Evolutionary conservation across 2,797 vertebrate genomes (phyloP).

Genomic region (Danio tinwini): DNA sequence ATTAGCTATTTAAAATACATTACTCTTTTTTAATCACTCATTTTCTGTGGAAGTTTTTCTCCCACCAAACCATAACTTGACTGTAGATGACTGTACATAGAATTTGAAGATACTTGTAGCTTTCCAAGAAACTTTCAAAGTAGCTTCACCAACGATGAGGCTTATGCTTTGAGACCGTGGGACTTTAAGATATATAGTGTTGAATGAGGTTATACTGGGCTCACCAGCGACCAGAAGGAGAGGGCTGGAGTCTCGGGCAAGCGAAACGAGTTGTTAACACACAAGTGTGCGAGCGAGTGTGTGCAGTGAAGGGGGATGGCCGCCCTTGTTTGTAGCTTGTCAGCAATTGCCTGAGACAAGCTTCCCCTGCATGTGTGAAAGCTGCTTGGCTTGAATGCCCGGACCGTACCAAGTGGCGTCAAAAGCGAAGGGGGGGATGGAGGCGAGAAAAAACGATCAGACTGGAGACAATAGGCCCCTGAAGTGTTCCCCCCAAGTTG

Average conservation of each 20-base stretch:
- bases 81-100: too few relatives aligned
- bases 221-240: conserved; percentile 28
- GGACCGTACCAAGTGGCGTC: conserved; percentile 85
- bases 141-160: conserved; percentile 19
- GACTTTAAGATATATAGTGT: conserved; percentile 59
- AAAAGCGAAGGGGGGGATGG: conserved; percentile 79
- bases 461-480: conserved; percentile 87
- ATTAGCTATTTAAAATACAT: neutral
- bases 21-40: neutral
- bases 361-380: conserved; percentile 88
- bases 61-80: neutral
- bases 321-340: conserved; percentile 90
- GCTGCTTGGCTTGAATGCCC: conserved; percentile 90
- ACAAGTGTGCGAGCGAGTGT: conserved; percentile 45
- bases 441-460: conserved; percentile 78
- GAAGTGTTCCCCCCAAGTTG: conserved; percentile 83
- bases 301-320: conserved; percentile 73
- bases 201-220: conserved; percentile 44
- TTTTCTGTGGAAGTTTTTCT: neutral
- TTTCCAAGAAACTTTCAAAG: neutral
- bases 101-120: neutral
- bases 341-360: conserved; percentile 90
- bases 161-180: conserved; percentile 11
- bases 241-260: conserved; percentile 63
- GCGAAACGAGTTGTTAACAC: conserved; percentile 46